Conservation (phyloP, 2,797 vertebrate species). For the Brachymystax lenok region DNA sequence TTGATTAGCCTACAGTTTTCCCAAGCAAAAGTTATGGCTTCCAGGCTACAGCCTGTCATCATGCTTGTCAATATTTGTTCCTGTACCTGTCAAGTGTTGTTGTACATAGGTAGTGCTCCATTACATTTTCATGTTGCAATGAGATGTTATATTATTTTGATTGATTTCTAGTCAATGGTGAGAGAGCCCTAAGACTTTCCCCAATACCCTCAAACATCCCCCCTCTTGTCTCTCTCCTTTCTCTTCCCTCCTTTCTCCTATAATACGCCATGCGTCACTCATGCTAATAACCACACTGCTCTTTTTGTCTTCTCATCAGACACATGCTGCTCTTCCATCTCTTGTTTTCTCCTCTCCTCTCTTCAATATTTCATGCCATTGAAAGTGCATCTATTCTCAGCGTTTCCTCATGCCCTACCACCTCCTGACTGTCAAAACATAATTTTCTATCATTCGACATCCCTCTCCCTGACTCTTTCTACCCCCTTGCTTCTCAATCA, state of each 20-base stretch:
- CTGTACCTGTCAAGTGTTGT: slow-evolving; percentile 31
- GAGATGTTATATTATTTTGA: slow-evolving; percentile 28
- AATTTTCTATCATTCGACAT: slow-evolving; percentile 61
- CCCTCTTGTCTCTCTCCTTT: neutral
- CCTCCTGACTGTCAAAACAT: slow-evolving; percentile 67
- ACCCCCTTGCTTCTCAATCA: slow-evolving; percentile 27
- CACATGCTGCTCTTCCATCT: slow-evolving; percentile 55
- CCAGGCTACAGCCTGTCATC: slow-evolving; percentile 14
- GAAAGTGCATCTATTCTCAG: slow-evolving; percentile 70
- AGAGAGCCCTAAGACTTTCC: slow-evolving; percentile 6
- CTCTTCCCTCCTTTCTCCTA: slow-evolving; percentile 4
- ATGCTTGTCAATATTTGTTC: slow-evolving; percentile 39
- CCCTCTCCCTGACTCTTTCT: slow-evolving; percentile 42
- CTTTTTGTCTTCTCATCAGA: slow-evolving; percentile 67
- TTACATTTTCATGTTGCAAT: slow-evolving; percentile 20
- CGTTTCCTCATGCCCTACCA: slow-evolving; percentile 50
- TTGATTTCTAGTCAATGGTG: slow-evolving; percentile 40
- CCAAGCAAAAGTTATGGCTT: slow-evolving; percentile 11
- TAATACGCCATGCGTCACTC: slow-evolving; percentile 11
- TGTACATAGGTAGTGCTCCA: slow-evolving; percentile 19
- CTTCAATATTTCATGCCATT: slow-evolving; percentile 73
- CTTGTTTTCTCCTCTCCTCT: slow-evolving; percentile 58
- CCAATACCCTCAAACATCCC: neutral
- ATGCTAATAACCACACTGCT: slow-evolving; percentile 50
- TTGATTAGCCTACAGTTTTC: slow-evolving; percentile 16